phyloP scores from a whole-genome alignment of 2,113 vertebrate genomes.

The Spheniscus mendiculus region DNA sequence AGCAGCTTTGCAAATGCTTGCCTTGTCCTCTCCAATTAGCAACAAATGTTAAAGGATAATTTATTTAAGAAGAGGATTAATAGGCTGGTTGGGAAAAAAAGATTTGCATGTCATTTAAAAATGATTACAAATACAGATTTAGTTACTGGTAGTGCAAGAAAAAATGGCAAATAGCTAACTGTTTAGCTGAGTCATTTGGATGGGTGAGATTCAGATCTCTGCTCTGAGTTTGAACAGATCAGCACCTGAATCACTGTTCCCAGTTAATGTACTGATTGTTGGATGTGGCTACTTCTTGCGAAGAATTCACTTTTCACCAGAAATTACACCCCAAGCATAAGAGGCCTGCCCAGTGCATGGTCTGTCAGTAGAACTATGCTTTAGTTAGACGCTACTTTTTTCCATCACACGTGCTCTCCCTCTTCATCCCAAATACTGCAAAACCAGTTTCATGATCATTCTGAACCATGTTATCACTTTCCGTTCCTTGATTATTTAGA shows the following conservation, averaged over 20 bases:
- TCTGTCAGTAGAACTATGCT: not conserved
- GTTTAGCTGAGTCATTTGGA: not conserved
- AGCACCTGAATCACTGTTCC: not conserved
- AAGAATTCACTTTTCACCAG: not conserved
- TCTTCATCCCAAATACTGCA: not conserved
- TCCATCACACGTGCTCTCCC: fast-evolving
- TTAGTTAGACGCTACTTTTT: not conserved
- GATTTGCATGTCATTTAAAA: not conserved
- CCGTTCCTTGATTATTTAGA: not conserved
- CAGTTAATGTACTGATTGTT: not conserved
- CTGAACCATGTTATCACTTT: not conserved
- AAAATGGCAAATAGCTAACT: not conserved
- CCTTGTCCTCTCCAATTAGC: not conserved
- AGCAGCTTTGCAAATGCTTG: not conserved
- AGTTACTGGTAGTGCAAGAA: not conserved
- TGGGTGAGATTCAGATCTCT: not conserved
- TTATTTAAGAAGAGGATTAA: not conserved
- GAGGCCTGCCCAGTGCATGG: not conserved
- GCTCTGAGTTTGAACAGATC: not conserved
- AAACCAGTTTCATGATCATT: not conserved
- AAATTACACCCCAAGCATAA: not conserved
- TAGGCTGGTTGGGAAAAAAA: not conserved
- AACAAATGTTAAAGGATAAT: not conserved
- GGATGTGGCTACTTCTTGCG: not conserved
- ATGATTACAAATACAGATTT: not conserved